These are phyloP conservation scores for Rotaria sp. DNA, from an alignment of 2,888 invertebrate genomes.

Conservation along the genomic window DNA sequence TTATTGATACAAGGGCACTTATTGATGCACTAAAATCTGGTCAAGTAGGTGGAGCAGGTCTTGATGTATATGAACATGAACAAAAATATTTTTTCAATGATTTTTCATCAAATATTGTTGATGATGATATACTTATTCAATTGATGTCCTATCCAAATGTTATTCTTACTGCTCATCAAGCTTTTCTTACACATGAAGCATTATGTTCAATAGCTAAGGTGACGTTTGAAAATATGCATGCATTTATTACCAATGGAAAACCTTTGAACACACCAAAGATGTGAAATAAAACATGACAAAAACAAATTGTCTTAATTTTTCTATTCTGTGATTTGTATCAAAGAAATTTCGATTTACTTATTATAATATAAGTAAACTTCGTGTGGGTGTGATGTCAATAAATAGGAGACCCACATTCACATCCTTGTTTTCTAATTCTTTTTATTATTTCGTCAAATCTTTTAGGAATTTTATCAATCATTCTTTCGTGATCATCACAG, in stretches of 20 bases:
- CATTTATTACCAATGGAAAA: constrained; percentile 31
- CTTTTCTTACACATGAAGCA: constrained; percentile 36
- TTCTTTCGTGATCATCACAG: too few relatives aligned
- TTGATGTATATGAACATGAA: constrained; percentile 40
- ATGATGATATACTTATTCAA: constrained; percentile 27
- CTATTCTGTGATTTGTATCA: too few relatives aligned
- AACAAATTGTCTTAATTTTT: too few relatives aligned
- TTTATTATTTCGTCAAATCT: too few relatives aligned
- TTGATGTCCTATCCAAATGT: constrained; percentile 34
- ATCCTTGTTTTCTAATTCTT: too few relatives aligned
- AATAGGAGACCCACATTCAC: too few relatives aligned
- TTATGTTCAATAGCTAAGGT: constrained; percentile 33
- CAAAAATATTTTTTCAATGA: constrained; percentile 32
- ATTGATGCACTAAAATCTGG: constrained; percentile 32
- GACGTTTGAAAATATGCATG: constrained; percentile 27
- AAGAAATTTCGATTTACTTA: too few relatives aligned
- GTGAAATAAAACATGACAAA: neutral
- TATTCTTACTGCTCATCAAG: constrained; percentile 37
- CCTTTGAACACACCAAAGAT: neutral
- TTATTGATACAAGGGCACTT: constrained; percentile 36
- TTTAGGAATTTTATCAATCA: too few relatives aligned
- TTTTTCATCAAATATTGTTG: constrained; percentile 29
- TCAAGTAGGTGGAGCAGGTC: constrained; percentile 35
- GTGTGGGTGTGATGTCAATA: too few relatives aligned
- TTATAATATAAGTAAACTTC: too few relatives aligned